Evolutionary conservation across 2,888 invertebrate species (phyloP).

Genomic region (Ophion ellenae): DNA sequence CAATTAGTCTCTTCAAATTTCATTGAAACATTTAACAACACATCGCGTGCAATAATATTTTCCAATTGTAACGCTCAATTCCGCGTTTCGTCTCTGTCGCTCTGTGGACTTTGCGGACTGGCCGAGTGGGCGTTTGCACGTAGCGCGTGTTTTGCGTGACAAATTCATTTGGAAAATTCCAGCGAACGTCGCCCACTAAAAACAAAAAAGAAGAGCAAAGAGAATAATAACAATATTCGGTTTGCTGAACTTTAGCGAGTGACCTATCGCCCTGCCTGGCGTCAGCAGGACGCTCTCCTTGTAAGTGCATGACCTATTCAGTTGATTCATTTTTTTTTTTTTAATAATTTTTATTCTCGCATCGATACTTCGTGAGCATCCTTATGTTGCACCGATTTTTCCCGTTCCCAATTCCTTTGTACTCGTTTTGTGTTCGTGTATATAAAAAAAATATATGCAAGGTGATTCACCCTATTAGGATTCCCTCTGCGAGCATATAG

Average conservation of each 20-base stretch:
- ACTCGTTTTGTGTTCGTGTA: neutral
- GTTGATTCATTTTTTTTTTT: slow-evolving; percentile 45
- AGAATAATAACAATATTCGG: slow-evolving; percentile 52
- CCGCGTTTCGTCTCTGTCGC: no score
- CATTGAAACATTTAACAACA: no score
- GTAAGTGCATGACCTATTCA: slow-evolving; percentile 81
- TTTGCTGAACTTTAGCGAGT: slow-evolving; percentile 80
- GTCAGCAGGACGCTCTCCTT: slow-evolving; percentile 76
- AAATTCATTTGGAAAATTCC: neutral
- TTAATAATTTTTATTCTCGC: slow-evolving; percentile 5
- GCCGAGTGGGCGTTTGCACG: slow-evolving; percentile 6
- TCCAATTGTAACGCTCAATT: no score
- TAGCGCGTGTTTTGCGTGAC: slow-evolving; percentile 10
- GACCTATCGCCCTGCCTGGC: slow-evolving; percentile 80
- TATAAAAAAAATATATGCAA: no score
- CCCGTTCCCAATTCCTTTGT: neutral
- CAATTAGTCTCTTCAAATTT: neutral
- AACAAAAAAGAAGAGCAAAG: slow-evolving; percentile 15
- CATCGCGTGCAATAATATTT: no score
- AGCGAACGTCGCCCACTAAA: neutral
- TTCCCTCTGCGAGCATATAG: no score
- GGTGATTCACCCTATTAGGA: no score
- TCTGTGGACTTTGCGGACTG: no score
- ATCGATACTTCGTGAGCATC: neutral
- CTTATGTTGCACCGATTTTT: neutral